phyloP scores from a whole-genome alignment of 2,113 vertebrate genomes.

The Nerophis ophidion region DNA sequence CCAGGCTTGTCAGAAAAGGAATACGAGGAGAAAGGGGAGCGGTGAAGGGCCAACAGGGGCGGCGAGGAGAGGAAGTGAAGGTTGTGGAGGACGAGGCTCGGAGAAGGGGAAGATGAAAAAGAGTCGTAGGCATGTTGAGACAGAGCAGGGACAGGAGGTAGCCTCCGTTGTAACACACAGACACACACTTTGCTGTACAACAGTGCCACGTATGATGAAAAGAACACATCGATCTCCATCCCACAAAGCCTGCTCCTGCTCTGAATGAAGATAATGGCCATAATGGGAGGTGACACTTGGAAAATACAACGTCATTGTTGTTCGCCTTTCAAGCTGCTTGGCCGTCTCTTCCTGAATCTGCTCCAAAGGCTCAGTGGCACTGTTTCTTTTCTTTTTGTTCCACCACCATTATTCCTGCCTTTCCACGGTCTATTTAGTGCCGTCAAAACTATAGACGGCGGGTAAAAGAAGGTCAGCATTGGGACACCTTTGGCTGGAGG shows the following conservation, averaged over 20 bases:
- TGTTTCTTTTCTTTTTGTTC: slow-evolving; percentile 22
- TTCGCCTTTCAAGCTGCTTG: slow-evolving; percentile 36
- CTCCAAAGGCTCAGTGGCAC: slow-evolving; percentile 4
- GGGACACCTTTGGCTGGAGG: slow-evolving; percentile 2
- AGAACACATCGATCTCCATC: slow-evolving; percentile 35
- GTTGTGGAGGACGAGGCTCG: slow-evolving; percentile 26
- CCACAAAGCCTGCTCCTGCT: slow-evolving; percentile 45
- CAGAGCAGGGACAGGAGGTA: slow-evolving; percentile 20
- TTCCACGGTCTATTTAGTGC: slow-evolving; percentile 23
- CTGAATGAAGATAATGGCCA: slow-evolving; percentile 57
- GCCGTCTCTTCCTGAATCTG: slow-evolving; percentile 32
- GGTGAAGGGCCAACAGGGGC: slow-evolving; percentile 1
- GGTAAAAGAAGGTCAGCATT: background rate
- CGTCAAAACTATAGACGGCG: slow-evolving; percentile 4
- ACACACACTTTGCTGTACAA: slow-evolving; percentile 5
- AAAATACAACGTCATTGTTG: slow-evolving; percentile 48
- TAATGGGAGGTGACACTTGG: slow-evolving; percentile 53
- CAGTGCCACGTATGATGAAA: slow-evolving; percentile 29
- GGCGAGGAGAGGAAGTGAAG: slow-evolving; percentile 18
- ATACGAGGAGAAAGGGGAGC: slow-evolving; percentile 19
- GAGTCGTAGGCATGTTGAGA: slow-evolving; percentile 29
- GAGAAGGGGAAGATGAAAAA: slow-evolving; percentile 22
- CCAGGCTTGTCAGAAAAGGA: slow-evolving; percentile 64
- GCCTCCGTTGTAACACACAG: background rate
- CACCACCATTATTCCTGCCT: slow-evolving; percentile 1